Conservation (phyloP, 2,113 vertebrate species). For the Tringa solitaria region DNA sequence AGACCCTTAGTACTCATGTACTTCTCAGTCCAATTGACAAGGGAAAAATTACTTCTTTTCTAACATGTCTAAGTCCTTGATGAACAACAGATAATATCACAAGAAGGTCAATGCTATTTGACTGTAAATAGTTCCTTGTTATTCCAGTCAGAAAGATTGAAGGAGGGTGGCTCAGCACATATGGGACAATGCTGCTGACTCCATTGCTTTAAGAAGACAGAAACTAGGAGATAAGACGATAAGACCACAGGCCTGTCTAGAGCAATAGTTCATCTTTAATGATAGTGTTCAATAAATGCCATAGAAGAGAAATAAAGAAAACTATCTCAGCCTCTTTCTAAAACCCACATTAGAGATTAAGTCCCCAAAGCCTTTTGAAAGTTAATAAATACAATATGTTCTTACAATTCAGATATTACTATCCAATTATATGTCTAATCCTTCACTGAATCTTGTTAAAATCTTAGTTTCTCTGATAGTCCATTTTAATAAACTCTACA, state of each 20-base stretch:
- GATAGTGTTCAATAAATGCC: neutral
- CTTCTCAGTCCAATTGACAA: neutral
- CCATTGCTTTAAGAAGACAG: neutral
- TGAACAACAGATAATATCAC: neutral
- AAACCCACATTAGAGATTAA: neutral
- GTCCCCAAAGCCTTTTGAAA: neutral
- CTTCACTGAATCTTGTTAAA: neutral
- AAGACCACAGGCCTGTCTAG: neutral
- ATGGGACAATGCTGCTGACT: neutral
- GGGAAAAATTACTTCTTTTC: neutral
- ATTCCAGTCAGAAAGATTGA: neutral
- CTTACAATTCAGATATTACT: neutral
- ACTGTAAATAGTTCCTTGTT: neutral
- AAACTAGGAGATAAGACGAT: neutral
- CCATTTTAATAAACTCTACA: neutral
- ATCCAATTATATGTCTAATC: neutral
- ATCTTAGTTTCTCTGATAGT: neutral
- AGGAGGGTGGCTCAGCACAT: fast-evolving
- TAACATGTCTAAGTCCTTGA: neutral
- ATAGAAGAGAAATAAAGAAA: neutral
- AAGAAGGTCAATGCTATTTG: neutral
- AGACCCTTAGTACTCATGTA: neutral
- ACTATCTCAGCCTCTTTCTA: neutral
- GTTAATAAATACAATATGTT: neutral
- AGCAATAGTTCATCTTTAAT: neutral